phyloP scores from a whole-genome alignment of 1,140 invertebrate species.

The Whitmania pigra region DNA sequence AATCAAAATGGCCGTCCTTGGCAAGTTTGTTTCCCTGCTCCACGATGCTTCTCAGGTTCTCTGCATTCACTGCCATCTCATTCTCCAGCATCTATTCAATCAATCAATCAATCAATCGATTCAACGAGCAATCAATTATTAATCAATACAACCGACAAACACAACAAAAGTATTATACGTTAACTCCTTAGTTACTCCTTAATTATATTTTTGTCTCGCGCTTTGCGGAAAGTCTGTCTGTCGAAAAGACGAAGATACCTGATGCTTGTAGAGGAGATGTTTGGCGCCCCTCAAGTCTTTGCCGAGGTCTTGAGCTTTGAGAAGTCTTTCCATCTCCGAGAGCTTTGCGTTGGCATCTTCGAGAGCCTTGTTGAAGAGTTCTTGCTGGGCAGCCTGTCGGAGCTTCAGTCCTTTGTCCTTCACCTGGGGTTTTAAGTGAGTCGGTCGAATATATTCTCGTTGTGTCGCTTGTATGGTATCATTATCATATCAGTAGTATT shows the following conservation, averaged over 20 bases:
- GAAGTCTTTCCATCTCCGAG: slow-evolving; percentile 78
- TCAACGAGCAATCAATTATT: not conserved
- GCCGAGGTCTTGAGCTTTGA: slow-evolving; percentile 91
- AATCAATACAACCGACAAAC: no score
- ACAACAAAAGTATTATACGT: no score
- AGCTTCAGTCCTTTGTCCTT: slow-evolving; percentile 63
- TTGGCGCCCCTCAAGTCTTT: slow-evolving; percentile 91
- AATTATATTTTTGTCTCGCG: no score
- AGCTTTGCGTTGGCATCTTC: slow-evolving; percentile 54
- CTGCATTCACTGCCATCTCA: slow-evolving; percentile 86
- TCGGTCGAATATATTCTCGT: no score
- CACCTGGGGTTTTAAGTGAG: slow-evolving; percentile 23
- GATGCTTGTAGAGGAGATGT: slow-evolving; percentile 94
- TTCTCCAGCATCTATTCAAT: slow-evolving; percentile 63
- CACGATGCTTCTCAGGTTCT: slow-evolving; percentile 76
- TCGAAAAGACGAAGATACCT: slow-evolving; percentile 46
- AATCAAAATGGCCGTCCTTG: slow-evolving; percentile 83
- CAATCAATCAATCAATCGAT: not conserved
- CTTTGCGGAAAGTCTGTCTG: not conserved
- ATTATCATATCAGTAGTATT: no score
- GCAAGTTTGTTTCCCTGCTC: slow-evolving; percentile 82
- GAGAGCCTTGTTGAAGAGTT: slow-evolving; percentile 63
- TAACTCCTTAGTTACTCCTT: no score
- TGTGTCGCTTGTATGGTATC: no score
- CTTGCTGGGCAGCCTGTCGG: slow-evolving; percentile 62